These are phyloP conservation scores for Microcebus tavaratra DNA, from an alignment of 2,113 vertebrate genomes.

Conservation along the genomic window DNA sequence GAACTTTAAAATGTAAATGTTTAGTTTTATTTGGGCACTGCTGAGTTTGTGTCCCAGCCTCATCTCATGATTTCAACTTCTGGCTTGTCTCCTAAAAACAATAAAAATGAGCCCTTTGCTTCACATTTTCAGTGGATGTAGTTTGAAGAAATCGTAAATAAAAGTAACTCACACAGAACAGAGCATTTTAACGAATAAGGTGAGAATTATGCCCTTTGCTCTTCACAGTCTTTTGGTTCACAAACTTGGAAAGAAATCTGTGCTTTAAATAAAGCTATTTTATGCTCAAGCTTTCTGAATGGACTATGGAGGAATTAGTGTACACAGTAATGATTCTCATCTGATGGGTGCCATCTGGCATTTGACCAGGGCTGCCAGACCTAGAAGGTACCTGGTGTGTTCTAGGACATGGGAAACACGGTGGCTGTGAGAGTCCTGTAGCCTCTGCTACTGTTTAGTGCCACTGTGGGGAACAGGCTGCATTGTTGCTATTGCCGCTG, in stretches of 20 bases:
- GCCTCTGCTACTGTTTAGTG: background rate
- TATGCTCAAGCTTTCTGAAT: conserved; percentile 39
- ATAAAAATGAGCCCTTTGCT: conserved; percentile 61
- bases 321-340: background rate
- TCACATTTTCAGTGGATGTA: conserved; percentile 58
- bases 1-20: conserved; percentile 56
- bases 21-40: conserved; percentile 63
- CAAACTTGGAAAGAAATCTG: conserved; percentile 61
- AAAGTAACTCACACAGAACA: conserved; percentile 71
- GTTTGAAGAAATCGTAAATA: conserved; percentile 71
- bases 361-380: background rate
- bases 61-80: conserved; percentile 55
- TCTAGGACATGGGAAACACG: background rate
- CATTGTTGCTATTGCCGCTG: background rate
- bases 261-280: conserved; percentile 60
- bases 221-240: conserved; percentile 63
- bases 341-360: background rate
- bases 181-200: conserved; percentile 72
- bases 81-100: conserved; percentile 62
- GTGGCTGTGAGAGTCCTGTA: background rate
- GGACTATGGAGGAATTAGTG: background rate
- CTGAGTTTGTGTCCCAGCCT: conserved; percentile 42
- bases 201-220: conserved; percentile 64
- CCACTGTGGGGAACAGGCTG: background rate
- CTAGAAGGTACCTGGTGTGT: background rate